phyloP scores from a whole-genome alignment of 1,140 invertebrate species.

The Xylocopa sonorina region DNA sequence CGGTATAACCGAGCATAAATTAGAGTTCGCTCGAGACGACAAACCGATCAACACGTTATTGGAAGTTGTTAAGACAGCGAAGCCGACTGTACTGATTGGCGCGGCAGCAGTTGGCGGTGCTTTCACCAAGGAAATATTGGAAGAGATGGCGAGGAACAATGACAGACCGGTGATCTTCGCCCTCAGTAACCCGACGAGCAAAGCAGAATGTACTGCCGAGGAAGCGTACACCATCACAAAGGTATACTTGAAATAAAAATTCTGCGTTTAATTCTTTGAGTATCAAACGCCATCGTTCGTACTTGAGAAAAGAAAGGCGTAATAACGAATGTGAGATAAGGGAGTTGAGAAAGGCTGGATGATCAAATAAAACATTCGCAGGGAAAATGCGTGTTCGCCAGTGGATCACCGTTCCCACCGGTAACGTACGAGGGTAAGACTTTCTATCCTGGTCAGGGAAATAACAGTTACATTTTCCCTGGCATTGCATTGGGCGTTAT shows the following conservation, averaged over 20 bases:
- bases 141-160: conserved; percentile 91
- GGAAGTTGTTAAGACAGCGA: conserved; percentile 89
- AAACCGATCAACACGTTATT: conserved; percentile 87
- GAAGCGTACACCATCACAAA: conserved; percentile 93
- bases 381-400: conserved; percentile 94
- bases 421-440: conserved; percentile 90
- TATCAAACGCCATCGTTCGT: too few species aligned
- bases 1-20: conserved; percentile 89
- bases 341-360: neutral
- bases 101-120: conserved; percentile 91
- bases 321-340: too few species aligned
- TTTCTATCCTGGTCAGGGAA: conserved; percentile 95
- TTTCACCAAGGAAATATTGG: conserved; percentile 92
- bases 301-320: neutral
- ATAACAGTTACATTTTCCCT: conserved; percentile 98
- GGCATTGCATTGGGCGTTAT: conserved; percentile 95
- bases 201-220: conserved; percentile 98
- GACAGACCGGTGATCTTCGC: conserved; percentile 95
- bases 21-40: conserved; percentile 88
- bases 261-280: neutral
- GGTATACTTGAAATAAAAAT: conserved; percentile 77
- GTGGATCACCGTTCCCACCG: conserved; percentile 95
- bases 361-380: conserved; percentile 70
- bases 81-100: conserved; percentile 94
- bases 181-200: conserved; percentile 97